phyloP scores from a whole-genome alignment of 2,888 invertebrate species.

The Thymelicus lineola region DNA sequence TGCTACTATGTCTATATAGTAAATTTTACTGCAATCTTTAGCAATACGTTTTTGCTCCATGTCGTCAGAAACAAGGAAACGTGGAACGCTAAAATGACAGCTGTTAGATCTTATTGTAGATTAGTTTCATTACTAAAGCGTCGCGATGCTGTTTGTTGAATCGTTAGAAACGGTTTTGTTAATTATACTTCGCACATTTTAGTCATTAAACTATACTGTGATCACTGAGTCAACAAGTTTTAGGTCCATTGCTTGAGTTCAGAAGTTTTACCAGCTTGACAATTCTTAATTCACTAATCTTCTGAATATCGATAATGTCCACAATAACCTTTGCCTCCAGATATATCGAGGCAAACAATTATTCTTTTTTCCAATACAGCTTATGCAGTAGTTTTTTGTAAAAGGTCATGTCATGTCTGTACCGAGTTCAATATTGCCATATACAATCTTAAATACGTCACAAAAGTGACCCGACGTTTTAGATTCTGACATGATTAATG shows the following conservation, averaged over 20 bases:
- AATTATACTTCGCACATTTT: slow-evolving; percentile 15
- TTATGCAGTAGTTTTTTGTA: slow-evolving; percentile 40
- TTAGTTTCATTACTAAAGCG: slow-evolving; percentile 21
- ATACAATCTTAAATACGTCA: slow-evolving; percentile 31
- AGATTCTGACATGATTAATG: background rate
- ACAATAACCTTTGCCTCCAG: slow-evolving; percentile 51
- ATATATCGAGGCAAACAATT: slow-evolving; percentile 50
- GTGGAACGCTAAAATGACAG: slow-evolving; percentile 22
- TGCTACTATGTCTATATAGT: background rate
- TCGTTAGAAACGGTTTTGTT: slow-evolving; percentile 5
- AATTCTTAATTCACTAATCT: slow-evolving; percentile 49
- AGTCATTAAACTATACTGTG: background rate
- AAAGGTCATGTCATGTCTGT: slow-evolving; percentile 46
- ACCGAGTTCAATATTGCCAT: slow-evolving; percentile 38
- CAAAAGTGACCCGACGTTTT: slow-evolving; percentile 37
- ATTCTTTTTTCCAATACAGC: slow-evolving; percentile 52
- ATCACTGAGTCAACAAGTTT: background rate
- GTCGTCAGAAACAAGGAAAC: slow-evolving; percentile 39
- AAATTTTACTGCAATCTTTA: background rate
- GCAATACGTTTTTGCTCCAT: slow-evolving; percentile 19
- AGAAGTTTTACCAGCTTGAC: slow-evolving; percentile 36
- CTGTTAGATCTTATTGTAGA: slow-evolving; percentile 21
- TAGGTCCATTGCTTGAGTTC: background rate
- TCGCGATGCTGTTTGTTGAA: slow-evolving; percentile 9
- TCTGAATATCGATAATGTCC: slow-evolving; percentile 47